These are phyloP conservation scores for Stictocephala bisonia DNA, from an alignment of 2,888 invertebrate species.

Conservation along the genomic window DNA sequence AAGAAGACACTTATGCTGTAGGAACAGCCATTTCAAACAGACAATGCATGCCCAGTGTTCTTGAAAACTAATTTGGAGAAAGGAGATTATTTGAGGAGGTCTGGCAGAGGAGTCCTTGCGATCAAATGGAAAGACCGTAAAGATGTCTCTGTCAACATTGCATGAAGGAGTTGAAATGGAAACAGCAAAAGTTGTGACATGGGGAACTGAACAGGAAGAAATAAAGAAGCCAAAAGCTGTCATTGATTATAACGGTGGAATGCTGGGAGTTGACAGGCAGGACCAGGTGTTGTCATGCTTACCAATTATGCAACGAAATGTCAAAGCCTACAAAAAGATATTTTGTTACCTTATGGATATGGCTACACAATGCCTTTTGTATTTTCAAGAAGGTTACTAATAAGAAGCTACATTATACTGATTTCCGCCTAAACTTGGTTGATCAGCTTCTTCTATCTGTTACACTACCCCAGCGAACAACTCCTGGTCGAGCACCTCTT, in stretches of 20 bases:
- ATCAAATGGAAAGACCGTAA: conserved; percentile 40
- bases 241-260: conserved; percentile 32
- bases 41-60: conserved; percentile 20
- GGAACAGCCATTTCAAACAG: conserved; percentile 21
- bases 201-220: conserved; percentile 10
- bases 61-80: conserved; percentile 10
- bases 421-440: conserved; percentile 19
- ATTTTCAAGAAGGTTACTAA: conserved; percentile 20
- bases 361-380: conserved; percentile 11
- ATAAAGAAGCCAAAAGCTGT: conserved; percentile 27
- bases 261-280: conserved; percentile 28
- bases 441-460: conserved; percentile 2
- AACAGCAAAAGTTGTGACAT: background rate
- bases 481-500: conserved; percentile 14
- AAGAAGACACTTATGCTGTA: conserved; percentile 34
- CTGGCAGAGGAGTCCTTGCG: conserved; percentile 23
- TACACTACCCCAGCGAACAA: conserved; percentile 9
- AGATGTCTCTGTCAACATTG: conserved; percentile 23
- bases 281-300: conserved; percentile 33
- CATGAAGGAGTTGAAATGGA: conserved; percentile 32
- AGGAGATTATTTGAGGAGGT: conserved; percentile 16
- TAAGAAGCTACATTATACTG: background rate
- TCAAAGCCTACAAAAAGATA: conserved; percentile 21
- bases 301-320: conserved; percentile 19
- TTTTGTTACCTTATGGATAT: conserved; percentile 15